Evolutionary conservation across 2,113 vertebrate species (phyloP).

Genomic region (Lophochroa leadbeateri): DNA sequence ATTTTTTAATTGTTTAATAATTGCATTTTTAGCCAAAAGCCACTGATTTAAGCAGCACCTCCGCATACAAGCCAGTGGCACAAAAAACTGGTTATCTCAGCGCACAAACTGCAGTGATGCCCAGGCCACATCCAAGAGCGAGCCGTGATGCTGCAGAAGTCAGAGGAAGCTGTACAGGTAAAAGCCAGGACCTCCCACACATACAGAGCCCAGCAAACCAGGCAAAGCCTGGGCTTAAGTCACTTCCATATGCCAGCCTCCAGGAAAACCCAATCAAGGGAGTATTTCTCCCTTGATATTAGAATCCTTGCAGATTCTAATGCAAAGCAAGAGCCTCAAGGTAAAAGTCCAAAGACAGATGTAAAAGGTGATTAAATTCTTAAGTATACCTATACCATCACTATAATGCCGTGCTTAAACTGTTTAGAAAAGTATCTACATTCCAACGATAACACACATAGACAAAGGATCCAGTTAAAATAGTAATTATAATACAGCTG

Average conservation of each 20-base stretch:
- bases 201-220: neutral
- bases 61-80: fast-evolving
- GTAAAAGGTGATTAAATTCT: neutral
- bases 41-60: neutral
- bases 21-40: neutral
- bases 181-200: neutral
- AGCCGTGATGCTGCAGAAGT: neutral
- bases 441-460: neutral
- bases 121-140: neutral
- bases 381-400: neutral
- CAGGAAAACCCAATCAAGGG: neutral
- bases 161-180: neutral
- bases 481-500: neutral
- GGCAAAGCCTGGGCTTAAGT: neutral
- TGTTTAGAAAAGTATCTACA: neutral
- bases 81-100: neutral
- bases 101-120: neutral
- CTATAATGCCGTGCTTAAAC: neutral
- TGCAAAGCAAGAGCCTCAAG: neutral
- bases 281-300: neutral
- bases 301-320: neutral
- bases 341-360: neutral
- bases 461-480: neutral
- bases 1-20: neutral
- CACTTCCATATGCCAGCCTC: neutral